Percentiles rank a stretch among this genome's conserved stretches.
Evolutionary conservation across 1,140 invertebrate species (phyloP).

Genomic region (Stegodyphus mimosarum): DNA sequence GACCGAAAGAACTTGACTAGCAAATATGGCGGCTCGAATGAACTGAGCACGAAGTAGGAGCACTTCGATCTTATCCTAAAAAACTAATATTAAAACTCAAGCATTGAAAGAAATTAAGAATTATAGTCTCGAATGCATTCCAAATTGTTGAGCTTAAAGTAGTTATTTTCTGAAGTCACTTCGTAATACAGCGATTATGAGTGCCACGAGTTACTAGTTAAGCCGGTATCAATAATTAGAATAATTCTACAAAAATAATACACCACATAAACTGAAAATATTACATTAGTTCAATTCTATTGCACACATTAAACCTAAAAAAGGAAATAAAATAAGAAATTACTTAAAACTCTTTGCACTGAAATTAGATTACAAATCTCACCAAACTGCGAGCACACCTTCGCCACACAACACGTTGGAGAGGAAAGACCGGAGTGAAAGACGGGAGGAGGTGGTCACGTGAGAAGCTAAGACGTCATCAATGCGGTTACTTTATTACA

Average conservation of each 20-base stretch:
- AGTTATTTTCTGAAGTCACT: too few species aligned
- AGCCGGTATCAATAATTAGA: too few species aligned
- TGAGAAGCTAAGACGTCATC: background rate
- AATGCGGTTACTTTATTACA: background rate
- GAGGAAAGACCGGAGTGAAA: background rate
- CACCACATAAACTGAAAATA: too few species aligned
- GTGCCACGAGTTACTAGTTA: background rate
- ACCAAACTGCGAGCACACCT: slow-evolving; percentile 8
- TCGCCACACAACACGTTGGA: background rate
- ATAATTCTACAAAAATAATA: too few species aligned
- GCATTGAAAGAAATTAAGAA: background rate
- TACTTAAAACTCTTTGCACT: too few species aligned
- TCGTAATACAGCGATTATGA: background rate
- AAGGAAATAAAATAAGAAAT: too few species aligned
- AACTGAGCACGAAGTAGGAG: background rate
- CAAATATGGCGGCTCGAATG: slow-evolving; percentile 43
- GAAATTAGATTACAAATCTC: slow-evolving; percentile 20
- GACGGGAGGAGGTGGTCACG: background rate
- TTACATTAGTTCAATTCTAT: too few species aligned
- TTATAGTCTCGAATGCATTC: too few species aligned
- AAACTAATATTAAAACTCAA: background rate
- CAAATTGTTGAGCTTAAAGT: too few species aligned
- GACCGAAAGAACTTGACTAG: background rate
- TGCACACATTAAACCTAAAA: too few species aligned
- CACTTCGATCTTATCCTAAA: background rate